Conservation (phyloP, 1,140 invertebrate genomes). For the Delia radicum region DNA sequence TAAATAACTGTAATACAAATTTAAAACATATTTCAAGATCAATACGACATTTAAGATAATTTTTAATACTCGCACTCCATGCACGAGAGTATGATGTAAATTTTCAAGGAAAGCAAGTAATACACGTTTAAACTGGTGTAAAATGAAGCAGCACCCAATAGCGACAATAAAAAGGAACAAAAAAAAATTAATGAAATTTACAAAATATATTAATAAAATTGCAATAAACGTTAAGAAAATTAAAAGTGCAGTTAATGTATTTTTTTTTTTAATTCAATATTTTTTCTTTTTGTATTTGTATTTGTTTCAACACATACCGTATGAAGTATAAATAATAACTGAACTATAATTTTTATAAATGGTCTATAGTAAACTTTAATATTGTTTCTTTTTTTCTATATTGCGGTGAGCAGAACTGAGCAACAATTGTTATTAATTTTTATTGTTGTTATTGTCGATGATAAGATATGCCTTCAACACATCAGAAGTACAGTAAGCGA, state of each 20-base stretch:
- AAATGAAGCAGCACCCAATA: too few species aligned
- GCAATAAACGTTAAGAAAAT: background rate
- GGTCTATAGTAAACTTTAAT: background rate
- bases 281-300: background rate
- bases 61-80: background rate
- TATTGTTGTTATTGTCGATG: background rate
- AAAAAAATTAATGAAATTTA: background rate
- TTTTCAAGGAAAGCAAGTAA: conserved; percentile 7
- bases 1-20: background rate
- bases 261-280: background rate
- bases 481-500: background rate
- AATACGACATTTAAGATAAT: background rate
- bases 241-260: background rate
- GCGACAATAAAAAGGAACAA: background rate
- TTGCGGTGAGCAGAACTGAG: too few species aligned
- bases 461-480: background rate
- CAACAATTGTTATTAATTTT: background rate
- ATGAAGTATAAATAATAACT: background rate
- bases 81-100: conserved; percentile 4
- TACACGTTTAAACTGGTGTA: background rate
- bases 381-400: too few species aligned
- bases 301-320: background rate
- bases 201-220: background rate
- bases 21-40: conserved; percentile 13
- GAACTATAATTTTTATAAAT: background rate